A percentile compares a stretch with the other conserved stretches of the same genome.
Conservation (phyloP, 2,113 vertebrate species). For the Balaenoptera acutorostrata region DNA sequence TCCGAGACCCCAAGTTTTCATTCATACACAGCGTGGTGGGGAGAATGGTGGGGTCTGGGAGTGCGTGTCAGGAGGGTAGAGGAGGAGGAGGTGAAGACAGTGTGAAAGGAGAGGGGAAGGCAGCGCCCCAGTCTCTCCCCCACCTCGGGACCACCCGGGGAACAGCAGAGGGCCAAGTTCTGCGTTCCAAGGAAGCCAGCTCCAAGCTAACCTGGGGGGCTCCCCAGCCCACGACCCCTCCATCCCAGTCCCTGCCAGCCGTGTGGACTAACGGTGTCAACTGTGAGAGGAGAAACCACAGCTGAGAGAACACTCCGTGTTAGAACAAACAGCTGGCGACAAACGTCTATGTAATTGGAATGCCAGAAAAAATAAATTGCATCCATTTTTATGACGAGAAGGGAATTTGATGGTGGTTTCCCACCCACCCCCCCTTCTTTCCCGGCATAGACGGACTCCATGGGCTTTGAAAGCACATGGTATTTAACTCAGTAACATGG, state of each 20-base stretch:
- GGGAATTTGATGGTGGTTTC: slow-evolving; percentile 60
- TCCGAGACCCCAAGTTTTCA: background rate
- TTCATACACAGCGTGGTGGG: background rate
- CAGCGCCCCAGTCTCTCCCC: background rate
- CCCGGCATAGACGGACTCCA: background rate
- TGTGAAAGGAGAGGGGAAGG: background rate
- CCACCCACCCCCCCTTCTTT: slow-evolving; percentile 21
- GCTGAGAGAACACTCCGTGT: slow-evolving; percentile 47
- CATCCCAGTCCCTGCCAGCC: slow-evolving; percentile 21
- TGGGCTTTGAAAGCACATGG: slow-evolving; percentile 29
- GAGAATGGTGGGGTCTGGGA: background rate
- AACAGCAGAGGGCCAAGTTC: background rate
- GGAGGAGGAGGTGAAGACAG: too few species aligned
- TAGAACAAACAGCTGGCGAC: slow-evolving; percentile 69
- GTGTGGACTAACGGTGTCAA: slow-evolving; percentile 40
- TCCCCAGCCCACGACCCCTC: background rate
- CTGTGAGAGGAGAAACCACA: slow-evolving; percentile 54
- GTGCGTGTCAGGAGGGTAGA: too few species aligned
- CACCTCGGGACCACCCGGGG: background rate
- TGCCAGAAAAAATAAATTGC: slow-evolving; percentile 69
- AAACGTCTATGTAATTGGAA: slow-evolving; percentile 64
- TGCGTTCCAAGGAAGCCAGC: background rate
- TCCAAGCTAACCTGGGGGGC: slow-evolving; percentile 16
- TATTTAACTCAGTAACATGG: background rate
- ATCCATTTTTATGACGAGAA: slow-evolving; percentile 61